Evolutionary conservation across 1,140 invertebrate genomes (phyloP), one percentile per base, ranked within the genome.

Genomic region (Trachelipus rathkii): DNA sequence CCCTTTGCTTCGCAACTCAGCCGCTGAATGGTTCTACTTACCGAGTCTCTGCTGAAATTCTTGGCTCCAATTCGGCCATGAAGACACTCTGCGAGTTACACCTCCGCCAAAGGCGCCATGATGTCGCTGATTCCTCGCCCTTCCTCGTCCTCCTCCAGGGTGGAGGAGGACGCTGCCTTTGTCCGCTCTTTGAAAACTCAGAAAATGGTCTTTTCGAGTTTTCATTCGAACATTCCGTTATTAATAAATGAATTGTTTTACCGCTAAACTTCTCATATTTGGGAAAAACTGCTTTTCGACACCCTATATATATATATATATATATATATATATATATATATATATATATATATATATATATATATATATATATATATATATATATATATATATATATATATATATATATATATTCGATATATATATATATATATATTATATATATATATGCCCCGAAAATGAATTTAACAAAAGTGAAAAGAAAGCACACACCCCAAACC

Each of bases 41-140:
- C 91, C 91, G 24, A 87, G 85, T 78, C 91, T 86, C 8, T 88
- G 88, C 80, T 92, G 91, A 84, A 95, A 94, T 84, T 93, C 92
- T 82, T 92, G 90, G n/a, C 83, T 94, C 92, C 79, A 94, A 86
- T 82, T 95, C 93, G 10, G 89, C 89, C 45, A 93, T 90, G 84
- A 95, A 93, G 4, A 94, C 91, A 0, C 91, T 93, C 83, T 94
- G 9, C 92, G 84, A 4, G 92, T 83, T 75, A 84, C 83, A 72
- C 84, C 84, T 44, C 84, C 83, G 44, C 94, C 94, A 82, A 96
- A 94, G 0, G 93, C 93, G 93, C 93, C 90, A 97, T 95, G 77
- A 96, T 96, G 85, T 95, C 94, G 10, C 93, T 93, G 77, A 97
- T 96, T 85, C 95, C 95, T n/a, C 0, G 93, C 93, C 93, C 95